Conservation (phyloP, 2,797 vertebrate genomes). For the Acanthurus tractus region DNA sequence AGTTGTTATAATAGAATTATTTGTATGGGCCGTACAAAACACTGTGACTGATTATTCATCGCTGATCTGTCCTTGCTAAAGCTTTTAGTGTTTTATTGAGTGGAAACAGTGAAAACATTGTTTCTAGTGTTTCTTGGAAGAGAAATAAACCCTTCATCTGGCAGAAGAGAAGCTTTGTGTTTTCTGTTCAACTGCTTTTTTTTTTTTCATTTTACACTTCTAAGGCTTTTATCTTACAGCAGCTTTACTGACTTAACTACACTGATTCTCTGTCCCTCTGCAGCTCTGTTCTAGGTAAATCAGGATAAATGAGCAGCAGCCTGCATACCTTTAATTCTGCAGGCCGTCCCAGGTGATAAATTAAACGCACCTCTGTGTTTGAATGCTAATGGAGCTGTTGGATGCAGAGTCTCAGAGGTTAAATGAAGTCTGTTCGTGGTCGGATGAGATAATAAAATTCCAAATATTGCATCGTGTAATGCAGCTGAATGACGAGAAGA, state of each 20-base stretch:
- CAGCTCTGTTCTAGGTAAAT: conserved; percentile 45
- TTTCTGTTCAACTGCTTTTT: too few relatives aligned
- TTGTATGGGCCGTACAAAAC: too few relatives aligned
- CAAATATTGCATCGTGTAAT: background rate
- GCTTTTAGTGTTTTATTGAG: too few relatives aligned
- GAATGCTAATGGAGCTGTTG: conserved; percentile 50
- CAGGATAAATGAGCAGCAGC: conserved; percentile 47
- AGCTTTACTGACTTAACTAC: conserved; percentile 13
- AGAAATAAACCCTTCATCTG: too few relatives aligned
- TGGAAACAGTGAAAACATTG: too few relatives aligned
- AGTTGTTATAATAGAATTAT: too few relatives aligned
- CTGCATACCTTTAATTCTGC: conserved; percentile 9
- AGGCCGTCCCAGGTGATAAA: conserved; percentile 25
- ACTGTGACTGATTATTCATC: too few relatives aligned
- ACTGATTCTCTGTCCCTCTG: conserved; percentile 31
- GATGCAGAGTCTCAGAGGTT: conserved; percentile 27
- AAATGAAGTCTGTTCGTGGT: conserved; percentile 39
- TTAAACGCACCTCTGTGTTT: conserved; percentile 27
- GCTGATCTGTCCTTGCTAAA: too few relatives aligned
- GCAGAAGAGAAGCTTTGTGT: too few relatives aligned
- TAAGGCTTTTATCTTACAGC: too few relatives aligned
- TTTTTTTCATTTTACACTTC: too few relatives aligned
- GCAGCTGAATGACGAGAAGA: conserved; percentile 1
- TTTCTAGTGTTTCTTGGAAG: too few relatives aligned
- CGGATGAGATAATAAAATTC: conserved; percentile 23